Evolutionary conservation across 2,797 vertebrate genomes (phyloP), one percentile per base, ranked within the genome.

Genomic region (Rhynchotus rufescens): DNA sequence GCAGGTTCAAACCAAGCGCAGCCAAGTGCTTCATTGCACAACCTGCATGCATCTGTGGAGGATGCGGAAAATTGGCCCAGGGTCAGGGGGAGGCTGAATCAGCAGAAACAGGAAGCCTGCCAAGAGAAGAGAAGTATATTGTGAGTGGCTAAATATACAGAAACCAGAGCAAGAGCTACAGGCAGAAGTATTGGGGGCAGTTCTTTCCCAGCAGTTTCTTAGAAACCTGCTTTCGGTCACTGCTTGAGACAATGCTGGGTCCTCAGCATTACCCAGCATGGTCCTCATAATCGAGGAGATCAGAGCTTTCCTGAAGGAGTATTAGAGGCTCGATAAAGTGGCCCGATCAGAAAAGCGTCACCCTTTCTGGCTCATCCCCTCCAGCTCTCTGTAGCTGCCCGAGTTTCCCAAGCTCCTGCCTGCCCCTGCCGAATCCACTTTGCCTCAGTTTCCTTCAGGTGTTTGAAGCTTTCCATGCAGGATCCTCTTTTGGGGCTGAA

Each of bases 381-480:
- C 12, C 6, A 1, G 42, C 42, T 59, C 57, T 69, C 62, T 34
- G 60, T 2, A 5, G 28, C 62, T 79, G 32, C 23, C 5, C 2
- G 36, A 72, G 60, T 42, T n/a, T 62, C 15, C 3, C 0, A 1
- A 34, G 56, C 13, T 19, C 38, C n/a, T 9, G 4, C 11, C 23
- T 4, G 3, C 23, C 14, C 2, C 57, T 59, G 71, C 44, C 54
- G 49, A 28, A 2, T 3, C 23, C 4, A 1, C 0, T 32, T 2
- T 49, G 32, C 34, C 56, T 89, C 1, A 0, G 56, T 30, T 83
- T 84, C 59, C 65, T 54, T 59, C 16, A 67, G 80, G 11, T 9
- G 22, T 57, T 30, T 69, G 69, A 74, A 56, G 61, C 47, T 81
- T 72, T 86, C 52, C 56, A 52, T 6, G 8, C 56, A 10, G 15